phyloP scores from a whole-genome alignment of 2,113 vertebrate species.

The Hippocampus comes region DNA sequence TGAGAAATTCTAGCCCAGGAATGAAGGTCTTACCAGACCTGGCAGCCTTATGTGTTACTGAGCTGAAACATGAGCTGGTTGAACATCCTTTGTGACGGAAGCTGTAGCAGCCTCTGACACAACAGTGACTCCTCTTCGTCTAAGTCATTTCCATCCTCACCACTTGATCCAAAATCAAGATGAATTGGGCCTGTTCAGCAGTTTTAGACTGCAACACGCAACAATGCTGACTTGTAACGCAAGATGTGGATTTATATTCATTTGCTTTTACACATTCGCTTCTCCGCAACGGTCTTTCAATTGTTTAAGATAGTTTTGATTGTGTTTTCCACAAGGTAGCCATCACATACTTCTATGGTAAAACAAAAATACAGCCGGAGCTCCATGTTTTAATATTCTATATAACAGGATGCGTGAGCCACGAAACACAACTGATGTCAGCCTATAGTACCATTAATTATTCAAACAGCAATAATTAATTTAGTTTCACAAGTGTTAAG shows the following conservation, averaged over 20 bases:
- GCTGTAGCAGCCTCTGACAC: neutral
- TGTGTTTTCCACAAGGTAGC: neutral
- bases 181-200: neutral
- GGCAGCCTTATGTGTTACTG: neutral
- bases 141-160: neutral
- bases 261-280: neutral
- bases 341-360: neutral
- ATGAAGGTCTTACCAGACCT: neutral
- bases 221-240: neutral
- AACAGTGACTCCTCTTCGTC: constrained; percentile 2
- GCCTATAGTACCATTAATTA: neutral
- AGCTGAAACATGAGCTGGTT: neutral
- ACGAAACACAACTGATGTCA: neutral
- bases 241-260: neutral
- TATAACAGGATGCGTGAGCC: neutral
- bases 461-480: neutral
- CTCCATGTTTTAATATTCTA: constrained; percentile 4
- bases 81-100: neutral
- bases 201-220: neutral
- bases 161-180: neutral
- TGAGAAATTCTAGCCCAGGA: neutral
- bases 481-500: neutral
- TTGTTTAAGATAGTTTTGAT: neutral
- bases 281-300: neutral
- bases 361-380: neutral